Base-by-base conservation (phyloP, 2,113 vertebrate species). In the Nannospalax galili region DNA sequence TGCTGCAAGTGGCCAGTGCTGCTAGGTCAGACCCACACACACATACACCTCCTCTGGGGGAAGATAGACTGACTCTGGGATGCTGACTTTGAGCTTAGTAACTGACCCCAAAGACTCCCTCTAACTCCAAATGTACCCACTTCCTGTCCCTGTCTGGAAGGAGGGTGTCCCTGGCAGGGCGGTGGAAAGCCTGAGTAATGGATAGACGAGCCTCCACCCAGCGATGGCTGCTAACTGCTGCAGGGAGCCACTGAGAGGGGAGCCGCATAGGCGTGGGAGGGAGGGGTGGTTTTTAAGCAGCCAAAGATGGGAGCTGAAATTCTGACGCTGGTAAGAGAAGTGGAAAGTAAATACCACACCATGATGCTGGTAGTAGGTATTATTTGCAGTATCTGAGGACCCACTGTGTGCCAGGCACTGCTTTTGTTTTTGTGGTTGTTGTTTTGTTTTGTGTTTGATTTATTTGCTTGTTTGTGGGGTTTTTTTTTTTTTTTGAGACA, bases 111-210 rank as follows among this genome's bases (percentile, higher is more conserved):
- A 75, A 67, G 65, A 56, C 72, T 37, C 77, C 32, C 20, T 70
- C 32, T 64, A 26, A 58, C 56, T 70, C 40, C 77, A 67, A 92
- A 77, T 64, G 67, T 22, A 62, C 80, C 95, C 56, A 56, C 73
- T 96, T 95, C 97, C 95, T 48, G 74, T 77, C 88, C 84, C 65
- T 75, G 74, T 26, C 81, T 74, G 80, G 65, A 64, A 15, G 72
- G 72, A 84, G 72, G 77, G 62, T 84, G 73, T 67, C 88, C 81
- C 77, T 73, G 52, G 88, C 92, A 92, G 85, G 84, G 37, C 65
- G 20, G 45, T 80, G 95, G 95, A 96, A 96, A 97, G 78, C 95
- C 70, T 95, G 92, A 96, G 95, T 89, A 97, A 91, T 64, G 81
- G 92, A 24, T 90, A 92, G 79, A 78, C 67, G 45, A 91, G 85